These are phyloP conservation scores for Brachypalpus laphriformis DNA, from an alignment of 2,888 invertebrate genomes.

Conservation along the genomic window DNA sequence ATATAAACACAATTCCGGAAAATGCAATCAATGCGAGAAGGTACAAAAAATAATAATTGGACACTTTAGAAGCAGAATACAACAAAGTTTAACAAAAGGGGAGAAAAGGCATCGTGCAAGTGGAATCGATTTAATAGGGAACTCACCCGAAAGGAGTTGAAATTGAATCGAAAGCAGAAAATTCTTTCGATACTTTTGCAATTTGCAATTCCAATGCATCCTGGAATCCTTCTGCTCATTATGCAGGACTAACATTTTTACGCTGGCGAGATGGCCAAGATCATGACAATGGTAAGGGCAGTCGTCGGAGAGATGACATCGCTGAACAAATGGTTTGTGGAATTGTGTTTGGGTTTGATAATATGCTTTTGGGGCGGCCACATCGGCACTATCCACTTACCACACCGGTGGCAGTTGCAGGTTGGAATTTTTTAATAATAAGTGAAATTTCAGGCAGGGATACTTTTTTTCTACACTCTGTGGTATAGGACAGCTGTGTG, in stretches of 20 bases:
- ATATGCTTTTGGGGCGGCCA: slow-evolving; percentile 18
- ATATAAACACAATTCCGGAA: slow-evolving; percentile 17
- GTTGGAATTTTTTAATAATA: slow-evolving; percentile 49
- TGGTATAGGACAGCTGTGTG: not conserved
- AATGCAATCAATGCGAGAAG: slow-evolving; percentile 53
- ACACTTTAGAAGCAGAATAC: slow-evolving; percentile 5
- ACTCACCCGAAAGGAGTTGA: slow-evolving; percentile 41
- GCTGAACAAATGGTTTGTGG: slow-evolving; percentile 16
- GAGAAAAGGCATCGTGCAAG: slow-evolving; percentile 29
- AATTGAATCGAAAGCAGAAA: slow-evolving; percentile 42
- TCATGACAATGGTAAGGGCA: slow-evolving; percentile 39
- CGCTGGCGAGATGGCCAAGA: slow-evolving; percentile 32
- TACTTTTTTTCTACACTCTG: not conserved
- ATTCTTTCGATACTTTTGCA: slow-evolving; percentile 61
- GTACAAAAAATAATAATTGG: slow-evolving; percentile 60
- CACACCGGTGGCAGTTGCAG: slow-evolving; percentile 29
- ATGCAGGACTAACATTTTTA: slow-evolving; percentile 36
- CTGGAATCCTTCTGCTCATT: slow-evolving; percentile 62
- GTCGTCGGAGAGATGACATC: slow-evolving; percentile 5
- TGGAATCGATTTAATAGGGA: slow-evolving; percentile 57
- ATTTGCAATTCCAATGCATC: slow-evolving; percentile 71
- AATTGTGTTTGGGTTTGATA: slow-evolving; percentile 5
- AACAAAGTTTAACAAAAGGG: not conserved
- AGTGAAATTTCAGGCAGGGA: not conserved
- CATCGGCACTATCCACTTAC: not conserved